phyloP scores from a whole-genome alignment of 2,797 vertebrate species.

The Syngnathus rostellatus region DNA sequence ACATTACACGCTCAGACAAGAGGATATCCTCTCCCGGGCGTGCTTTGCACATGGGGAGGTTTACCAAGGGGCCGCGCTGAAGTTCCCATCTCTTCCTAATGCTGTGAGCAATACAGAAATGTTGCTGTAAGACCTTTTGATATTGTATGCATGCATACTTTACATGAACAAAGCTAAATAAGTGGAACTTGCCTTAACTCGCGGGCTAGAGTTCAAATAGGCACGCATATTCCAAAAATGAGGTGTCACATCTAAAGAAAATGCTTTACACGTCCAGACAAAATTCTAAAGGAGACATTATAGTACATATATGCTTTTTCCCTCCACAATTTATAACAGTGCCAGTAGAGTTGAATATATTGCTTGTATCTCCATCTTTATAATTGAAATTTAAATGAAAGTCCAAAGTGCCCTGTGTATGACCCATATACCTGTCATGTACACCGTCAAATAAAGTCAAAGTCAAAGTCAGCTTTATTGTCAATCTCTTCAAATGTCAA shows the following conservation, averaged over 20 bases:
- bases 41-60: conserved; percentile 49
- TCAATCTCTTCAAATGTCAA: too few relatives aligned
- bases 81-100: conserved; percentile 30
- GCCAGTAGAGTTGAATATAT: too few relatives aligned
- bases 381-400: too few relatives aligned
- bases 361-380: too few relatives aligned
- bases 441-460: too few relatives aligned
- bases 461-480: too few relatives aligned
- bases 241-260: not conserved
- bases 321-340: too few relatives aligned
- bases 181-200: conserved; percentile 9
- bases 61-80: conserved; percentile 46
- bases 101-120: conserved; percentile 32
- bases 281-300: not conserved
- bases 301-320: not conserved
- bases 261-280: not conserved
- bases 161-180: conserved; percentile 17
- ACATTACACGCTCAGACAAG: conserved; percentile 20
- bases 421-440: too few relatives aligned
- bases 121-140: conserved; percentile 26
- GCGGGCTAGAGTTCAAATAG: not conserved
- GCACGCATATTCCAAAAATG: not conserved
- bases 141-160: conserved; percentile 21
- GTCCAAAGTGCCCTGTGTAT: too few relatives aligned
- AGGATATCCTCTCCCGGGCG: conserved; percentile 46